Conservation (phyloP, 2,797 vertebrate genomes). For the Eulemur rubriventer region DNA sequence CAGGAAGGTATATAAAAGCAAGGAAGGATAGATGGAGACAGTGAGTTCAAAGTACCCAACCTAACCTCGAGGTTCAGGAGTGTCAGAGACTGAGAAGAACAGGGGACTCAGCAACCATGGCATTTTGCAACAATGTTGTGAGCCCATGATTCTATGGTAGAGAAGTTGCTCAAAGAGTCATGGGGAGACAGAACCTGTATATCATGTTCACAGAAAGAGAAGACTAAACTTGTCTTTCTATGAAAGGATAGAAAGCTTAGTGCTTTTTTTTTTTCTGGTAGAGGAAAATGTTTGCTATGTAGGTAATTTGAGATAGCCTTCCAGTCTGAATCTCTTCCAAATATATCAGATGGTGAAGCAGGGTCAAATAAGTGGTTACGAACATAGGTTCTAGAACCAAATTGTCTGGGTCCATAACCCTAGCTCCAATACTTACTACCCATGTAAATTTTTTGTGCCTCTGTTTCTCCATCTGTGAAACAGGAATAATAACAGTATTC, state of each 20-base stretch:
- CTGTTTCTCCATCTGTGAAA: neutral
- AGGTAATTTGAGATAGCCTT: neutral
- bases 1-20: neutral
- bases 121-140: neutral
- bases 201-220: neutral
- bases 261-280: neutral
- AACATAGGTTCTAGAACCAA: neutral
- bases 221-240: neutral
- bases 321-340: neutral
- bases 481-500: neutral
- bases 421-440: neutral
- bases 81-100: neutral
- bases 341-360: neutral
- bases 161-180: neutral
- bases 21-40: neutral
- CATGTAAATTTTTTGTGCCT: neutral
- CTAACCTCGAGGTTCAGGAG: neutral
- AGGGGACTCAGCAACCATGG: neutral
- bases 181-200: neutral
- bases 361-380: neutral
- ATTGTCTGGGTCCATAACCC: neutral
- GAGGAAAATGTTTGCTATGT: neutral
- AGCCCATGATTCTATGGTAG: neutral
- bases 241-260: neutral
- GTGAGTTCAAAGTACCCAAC: neutral